A percentile compares a stretch with the other conserved stretches of the same genome.
Conservation (phyloP, 2,113 vertebrate species). For the Pimephales promelas region DNA sequence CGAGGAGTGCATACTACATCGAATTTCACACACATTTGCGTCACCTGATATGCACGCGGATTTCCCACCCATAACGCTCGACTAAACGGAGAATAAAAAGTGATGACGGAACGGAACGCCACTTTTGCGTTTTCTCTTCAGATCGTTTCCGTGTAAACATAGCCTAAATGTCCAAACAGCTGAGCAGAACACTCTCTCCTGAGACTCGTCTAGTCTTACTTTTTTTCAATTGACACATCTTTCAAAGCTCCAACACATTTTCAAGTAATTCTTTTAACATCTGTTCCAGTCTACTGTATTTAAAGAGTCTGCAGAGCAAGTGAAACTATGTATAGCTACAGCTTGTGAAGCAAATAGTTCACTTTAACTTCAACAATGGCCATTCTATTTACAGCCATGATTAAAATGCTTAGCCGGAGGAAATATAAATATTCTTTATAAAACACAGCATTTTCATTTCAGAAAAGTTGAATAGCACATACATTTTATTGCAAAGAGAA, state of each 20-base stretch:
- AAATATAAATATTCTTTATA: not conserved
- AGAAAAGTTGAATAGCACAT: not conserved
- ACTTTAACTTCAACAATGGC: not conserved
- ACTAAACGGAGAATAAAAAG: too few species aligned
- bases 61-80: too few species aligned
- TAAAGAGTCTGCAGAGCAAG: slow-evolving; percentile 12
- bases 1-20: too few species aligned
- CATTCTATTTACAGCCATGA: not conserved
- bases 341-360: not conserved
- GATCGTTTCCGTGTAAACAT: too few species aligned
- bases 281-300: not conserved
- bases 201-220: not conserved
- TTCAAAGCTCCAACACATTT: slow-evolving; percentile 18
- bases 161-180: not conserved
- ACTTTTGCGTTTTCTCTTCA: too few species aligned
- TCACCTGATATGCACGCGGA: too few species aligned
- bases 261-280: not conserved
- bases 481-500: not conserved
- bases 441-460: not conserved
- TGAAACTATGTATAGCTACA: not conserved
- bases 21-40: too few species aligned
- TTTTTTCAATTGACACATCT: slow-evolving; percentile 17
- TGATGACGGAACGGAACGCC: too few species aligned
- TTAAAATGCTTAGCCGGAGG: not conserved
- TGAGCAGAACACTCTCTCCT: not conserved